Evolutionary conservation across 2,113 vertebrate genomes (phyloP), one percentile per base, ranked within the genome.

Genomic region (Myiagra hebetior): DNA sequence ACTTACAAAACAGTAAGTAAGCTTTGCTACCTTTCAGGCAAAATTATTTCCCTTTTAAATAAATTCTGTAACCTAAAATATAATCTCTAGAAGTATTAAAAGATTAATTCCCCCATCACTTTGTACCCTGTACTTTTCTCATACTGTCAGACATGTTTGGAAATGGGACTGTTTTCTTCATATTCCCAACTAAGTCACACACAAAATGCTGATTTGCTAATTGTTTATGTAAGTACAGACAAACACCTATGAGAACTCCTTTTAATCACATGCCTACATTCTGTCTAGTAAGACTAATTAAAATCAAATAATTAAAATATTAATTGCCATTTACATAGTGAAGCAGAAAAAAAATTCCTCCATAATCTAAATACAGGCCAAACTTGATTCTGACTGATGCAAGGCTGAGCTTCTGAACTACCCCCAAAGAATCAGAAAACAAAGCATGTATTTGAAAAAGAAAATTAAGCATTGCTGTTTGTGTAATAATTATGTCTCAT

Each of bases 211-310:
- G 63, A 30, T 41, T 87, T 70, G 55, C 13, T 94, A 76, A 31
- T 24, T 65, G 9, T 72, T 91, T 65, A n/a, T 13, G 9, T 31
- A 79, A 75, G 31, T 42, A 83, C 2, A 91, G 59, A n/a, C 27
- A 74, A 94, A 73, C 26, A 83, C 22, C 31, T 68, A 15, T 11
- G 33, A 57, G 55, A 42, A 81, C 8, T 70, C 28, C n/a, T 84
- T 84, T 93, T 59, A 83, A 78, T 74, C 22, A 88, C 23, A 77
- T 18, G 52, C 13, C 67, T 86, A 72, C 23, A 62, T 64, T 88
- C 67, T 77, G 18, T 33, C 52, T 82, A 62, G 63, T 47, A 88
- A 76, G n/a, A 53, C 10, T 44, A 41, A 31, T 26, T 15, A 26
- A 49, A 49, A 49, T 26, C 26, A 8, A 26, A 15, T 60, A 85